These are phyloP conservation scores for Ginglymostoma cirratum DNA, from an alignment of 2,113 vertebrate genomes.

Conservation along the genomic window DNA sequence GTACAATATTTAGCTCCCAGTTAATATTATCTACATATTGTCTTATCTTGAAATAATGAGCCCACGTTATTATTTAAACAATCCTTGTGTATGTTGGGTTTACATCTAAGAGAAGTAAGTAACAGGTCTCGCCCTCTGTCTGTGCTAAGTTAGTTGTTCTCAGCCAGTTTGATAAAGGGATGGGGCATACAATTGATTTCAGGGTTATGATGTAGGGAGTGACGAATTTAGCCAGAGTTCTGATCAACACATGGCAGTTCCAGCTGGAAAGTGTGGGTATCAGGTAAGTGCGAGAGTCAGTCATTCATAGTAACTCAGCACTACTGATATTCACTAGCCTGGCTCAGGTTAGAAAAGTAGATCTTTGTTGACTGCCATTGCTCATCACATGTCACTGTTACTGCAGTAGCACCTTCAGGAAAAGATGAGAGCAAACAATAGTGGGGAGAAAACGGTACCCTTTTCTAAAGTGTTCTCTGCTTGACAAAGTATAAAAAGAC, in stretches of 20 bases:
- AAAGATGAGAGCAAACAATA: background rate
- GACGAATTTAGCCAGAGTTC: background rate
- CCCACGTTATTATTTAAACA: too few relatives aligned
- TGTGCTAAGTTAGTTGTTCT: background rate
- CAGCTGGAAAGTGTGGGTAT: background rate
- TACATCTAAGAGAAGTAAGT: too few relatives aligned
- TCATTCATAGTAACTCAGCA: background rate
- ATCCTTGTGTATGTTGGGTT: too few relatives aligned
- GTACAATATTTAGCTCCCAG: too few relatives aligned
- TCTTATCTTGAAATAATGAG: too few relatives aligned
- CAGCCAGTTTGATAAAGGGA: background rate
- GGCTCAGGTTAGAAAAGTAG: background rate
- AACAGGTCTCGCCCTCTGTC: background rate
- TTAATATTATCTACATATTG: too few relatives aligned
- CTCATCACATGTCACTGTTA: background rate
- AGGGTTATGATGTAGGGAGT: background rate
- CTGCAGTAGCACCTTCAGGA: background rate
- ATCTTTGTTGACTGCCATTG: background rate
- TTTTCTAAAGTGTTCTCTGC: background rate
- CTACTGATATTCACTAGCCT: background rate
- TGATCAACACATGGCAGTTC: background rate
- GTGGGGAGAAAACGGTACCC: background rate
- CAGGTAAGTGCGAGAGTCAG: background rate
- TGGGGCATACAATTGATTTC: background rate
- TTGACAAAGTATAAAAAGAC: background rate